Evolutionary conservation across 2,888 invertebrate species (phyloP).

Genomic region (Ceratothoa steindachneri): DNA sequence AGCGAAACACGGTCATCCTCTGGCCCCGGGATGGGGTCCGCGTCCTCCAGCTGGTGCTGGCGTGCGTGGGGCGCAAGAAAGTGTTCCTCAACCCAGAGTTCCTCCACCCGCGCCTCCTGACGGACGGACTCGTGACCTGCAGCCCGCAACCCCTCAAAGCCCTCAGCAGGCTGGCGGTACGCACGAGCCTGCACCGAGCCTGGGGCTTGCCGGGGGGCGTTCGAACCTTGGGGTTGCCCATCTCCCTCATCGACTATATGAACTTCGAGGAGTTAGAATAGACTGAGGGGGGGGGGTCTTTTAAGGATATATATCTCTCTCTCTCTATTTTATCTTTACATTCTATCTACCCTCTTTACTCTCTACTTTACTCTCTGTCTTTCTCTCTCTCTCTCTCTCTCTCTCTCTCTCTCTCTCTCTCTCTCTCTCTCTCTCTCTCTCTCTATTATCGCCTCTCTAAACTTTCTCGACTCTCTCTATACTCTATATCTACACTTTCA

Average conservation of each 20-base stretch:
- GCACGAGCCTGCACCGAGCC: constrained; percentile 8
- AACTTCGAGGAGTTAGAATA: constrained; percentile 14
- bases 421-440: too few species aligned
- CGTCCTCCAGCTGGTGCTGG: constrained; percentile 27
- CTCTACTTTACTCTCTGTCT: too few species aligned
- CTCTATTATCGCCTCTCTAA: too few species aligned
- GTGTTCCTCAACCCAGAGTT: constrained; percentile 19
- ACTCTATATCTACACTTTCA: too few species aligned
- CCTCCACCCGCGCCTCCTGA: constrained; percentile 23
- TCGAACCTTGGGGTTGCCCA: constrained; percentile 16
- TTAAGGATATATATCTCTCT: too few species aligned
- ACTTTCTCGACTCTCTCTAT: too few species aligned
- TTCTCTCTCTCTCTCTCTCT: too few species aligned
- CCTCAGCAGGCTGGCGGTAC: constrained; percentile 25
- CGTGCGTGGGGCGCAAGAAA: constrained; percentile 16
- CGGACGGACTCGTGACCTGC: constrained; percentile 23
- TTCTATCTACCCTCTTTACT: too few species aligned
- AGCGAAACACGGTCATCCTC: constrained; percentile 14
- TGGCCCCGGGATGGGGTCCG: constrained; percentile 27
- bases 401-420: too few species aligned
- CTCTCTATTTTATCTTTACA: too few species aligned
- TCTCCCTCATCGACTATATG: constrained; percentile 12
- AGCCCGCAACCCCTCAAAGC: constrained; percentile 21
- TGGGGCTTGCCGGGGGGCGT: constrained; percentile 35
- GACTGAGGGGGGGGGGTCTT: too few species aligned